Evolutionary conservation across 2,113 vertebrate species (phyloP).

Genomic region (Protobothrops flavoviridis): DNA sequence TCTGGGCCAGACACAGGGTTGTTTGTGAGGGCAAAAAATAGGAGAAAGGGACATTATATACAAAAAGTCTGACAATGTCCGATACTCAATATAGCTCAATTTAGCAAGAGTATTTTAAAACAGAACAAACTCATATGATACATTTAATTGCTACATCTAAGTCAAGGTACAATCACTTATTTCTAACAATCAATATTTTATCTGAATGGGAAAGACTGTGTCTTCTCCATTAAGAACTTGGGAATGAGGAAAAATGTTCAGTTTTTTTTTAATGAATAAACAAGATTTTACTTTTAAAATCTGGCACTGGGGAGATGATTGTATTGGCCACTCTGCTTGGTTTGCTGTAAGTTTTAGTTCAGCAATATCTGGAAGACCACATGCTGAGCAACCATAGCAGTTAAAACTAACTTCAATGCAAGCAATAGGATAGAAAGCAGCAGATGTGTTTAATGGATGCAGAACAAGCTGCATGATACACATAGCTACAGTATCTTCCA

Average conservation of each 20-base stretch:
- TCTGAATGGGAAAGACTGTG: background rate
- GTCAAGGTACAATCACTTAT: background rate
- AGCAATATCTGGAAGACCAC: background rate
- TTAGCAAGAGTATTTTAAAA: background rate
- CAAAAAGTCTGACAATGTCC: background rate
- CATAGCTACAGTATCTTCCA: background rate
- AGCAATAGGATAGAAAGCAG: background rate
- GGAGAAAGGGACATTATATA: background rate
- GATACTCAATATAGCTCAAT: background rate
- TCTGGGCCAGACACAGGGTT: background rate
- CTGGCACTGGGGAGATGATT: background rate
- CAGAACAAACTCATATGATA: background rate
- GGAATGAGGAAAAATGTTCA: background rate
- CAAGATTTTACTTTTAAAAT: background rate
- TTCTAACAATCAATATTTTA: background rate
- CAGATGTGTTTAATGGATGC: background rate
- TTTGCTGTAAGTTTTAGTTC: background rate
- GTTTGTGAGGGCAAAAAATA: background rate
- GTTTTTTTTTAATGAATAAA: background rate
- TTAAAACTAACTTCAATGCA: background rate
- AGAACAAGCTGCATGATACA: background rate
- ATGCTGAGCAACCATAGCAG: background rate
- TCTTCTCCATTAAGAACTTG: background rate
- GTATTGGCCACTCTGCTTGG: background rate
- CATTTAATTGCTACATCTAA: background rate